Percentiles rank a stretch among this genome's conserved stretches.
These are phyloP conservation scores for Anarrhichthys ocellatus DNA, from an alignment of 2,113 vertebrate species.

Conservation along the genomic window DNA sequence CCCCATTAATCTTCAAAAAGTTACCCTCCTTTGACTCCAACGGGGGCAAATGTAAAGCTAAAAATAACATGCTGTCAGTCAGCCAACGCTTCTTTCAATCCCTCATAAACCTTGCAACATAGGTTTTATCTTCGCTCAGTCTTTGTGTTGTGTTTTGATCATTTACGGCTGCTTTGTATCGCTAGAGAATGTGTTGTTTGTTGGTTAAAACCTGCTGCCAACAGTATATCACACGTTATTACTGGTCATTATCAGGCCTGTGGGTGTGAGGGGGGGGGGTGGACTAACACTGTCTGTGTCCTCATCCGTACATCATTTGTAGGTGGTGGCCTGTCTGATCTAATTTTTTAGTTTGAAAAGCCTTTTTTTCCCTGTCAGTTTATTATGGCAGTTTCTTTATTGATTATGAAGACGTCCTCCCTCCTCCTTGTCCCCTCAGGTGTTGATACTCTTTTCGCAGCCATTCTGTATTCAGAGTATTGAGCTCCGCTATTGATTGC, in stretches of 20 bases:
- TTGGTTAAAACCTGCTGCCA: background rate
- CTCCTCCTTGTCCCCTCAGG: background rate
- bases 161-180: background rate
- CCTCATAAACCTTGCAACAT: background rate
- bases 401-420: background rate
- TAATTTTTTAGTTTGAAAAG: background rate
- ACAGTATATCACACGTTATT: background rate
- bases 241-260: conserved; percentile 3
- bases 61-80: background rate
- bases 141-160: background rate
- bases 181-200: background rate
- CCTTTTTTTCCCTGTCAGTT: background rate
- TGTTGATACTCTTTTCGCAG: conserved; percentile 34
- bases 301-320: background rate
- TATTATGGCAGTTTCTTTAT: background rate
- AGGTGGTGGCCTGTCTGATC: background rate
- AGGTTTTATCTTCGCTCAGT: background rate
- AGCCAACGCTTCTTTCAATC: background rate
- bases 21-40: background rate
- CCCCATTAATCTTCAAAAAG: background rate
- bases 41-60: background rate
- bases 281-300: background rate
- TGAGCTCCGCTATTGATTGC: conserved; percentile 65
- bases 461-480: conserved; percentile 54
- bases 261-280: background rate